Evolutionary conservation across 2,797 vertebrate genomes (phyloP), one percentile per base, ranked within the genome.

Genomic region (Cercopithecus petaurista): DNA sequence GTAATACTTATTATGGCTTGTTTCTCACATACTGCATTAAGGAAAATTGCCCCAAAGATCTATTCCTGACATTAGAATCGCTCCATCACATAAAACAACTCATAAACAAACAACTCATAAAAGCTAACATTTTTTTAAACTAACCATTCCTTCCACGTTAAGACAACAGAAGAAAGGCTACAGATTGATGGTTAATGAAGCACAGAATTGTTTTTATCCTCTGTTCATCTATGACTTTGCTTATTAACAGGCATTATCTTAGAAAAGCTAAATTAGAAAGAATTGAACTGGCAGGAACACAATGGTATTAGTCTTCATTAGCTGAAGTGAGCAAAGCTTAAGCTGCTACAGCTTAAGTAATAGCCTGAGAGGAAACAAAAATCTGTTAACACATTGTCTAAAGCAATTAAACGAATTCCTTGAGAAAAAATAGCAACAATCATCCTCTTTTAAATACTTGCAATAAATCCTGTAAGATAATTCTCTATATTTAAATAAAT

Each of bases 181-280:
- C 24, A 93, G 79, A 97, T 0, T 87, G 88, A 93, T 57, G 14
- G 82, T 50, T 97, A 96, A 97, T 81, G 93, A 97, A 94, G 85
- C 72, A 94, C 67, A 93, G 87, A 97, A 96, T 98, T 97, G 93
- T 97, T 96, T 96, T 95, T 95, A 97, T 95, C 70, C 85, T 98
- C 90, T 64, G 41, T 84, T 94, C 96, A 89, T 91, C 97, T 98
- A 64, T 26, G 83, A 61, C 93, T 97, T 94, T 72, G 50, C 87
- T 92, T 95, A 93, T 93, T 97, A 96, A 94, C 88, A 93, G 93
- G 59, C 87, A 72, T 93, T 93, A 95, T 93, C 92, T 96, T 81
- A 86, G 92, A 96, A 95, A 96, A 90, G 50, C 85, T 96, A 95
- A 94, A 92, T 76, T 87, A 86, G 79, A 81, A 95, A 93, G 90